Percentiles rank a stretch among this genome's conserved stretches.
Conservation (phyloP, 2,113 vertebrate species). For the Zootoca vivipara region DNA sequence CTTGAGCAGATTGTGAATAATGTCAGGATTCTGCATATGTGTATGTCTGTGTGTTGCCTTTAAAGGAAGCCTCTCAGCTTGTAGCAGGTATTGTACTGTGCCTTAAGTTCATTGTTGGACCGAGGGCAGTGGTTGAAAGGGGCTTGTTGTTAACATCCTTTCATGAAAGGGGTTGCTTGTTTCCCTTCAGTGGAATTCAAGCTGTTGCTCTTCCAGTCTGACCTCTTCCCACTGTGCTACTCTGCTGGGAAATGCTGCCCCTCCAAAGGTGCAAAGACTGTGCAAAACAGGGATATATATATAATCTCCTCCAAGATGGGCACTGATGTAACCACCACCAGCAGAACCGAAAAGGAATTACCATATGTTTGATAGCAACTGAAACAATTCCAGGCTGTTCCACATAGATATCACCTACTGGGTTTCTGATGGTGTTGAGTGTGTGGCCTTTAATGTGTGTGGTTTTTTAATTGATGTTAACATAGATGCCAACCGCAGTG, state of each 20-base stretch:
- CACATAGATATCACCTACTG: background rate
- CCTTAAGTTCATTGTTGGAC: background rate
- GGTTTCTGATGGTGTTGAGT: background rate
- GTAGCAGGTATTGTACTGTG: conserved; percentile 8
- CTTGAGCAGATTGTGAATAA: background rate
- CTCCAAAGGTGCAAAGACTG: background rate
- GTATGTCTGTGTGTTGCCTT: background rate
- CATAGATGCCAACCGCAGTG: background rate
- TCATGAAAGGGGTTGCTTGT: conserved; percentile 12
- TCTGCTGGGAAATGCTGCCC: background rate
- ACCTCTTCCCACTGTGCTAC: background rate
- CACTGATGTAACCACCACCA: background rate
- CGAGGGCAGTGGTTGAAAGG: background rate
- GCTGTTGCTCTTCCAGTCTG: background rate
- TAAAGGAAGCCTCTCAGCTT: background rate
- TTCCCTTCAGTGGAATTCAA: background rate
- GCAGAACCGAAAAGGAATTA: background rate
- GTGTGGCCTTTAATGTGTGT: background rate
- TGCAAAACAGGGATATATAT: background rate
- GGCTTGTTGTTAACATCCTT: background rate
- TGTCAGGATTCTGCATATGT: background rate
- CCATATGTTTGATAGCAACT: background rate
- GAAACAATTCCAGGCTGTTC: background rate
- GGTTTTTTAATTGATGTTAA: background rate
- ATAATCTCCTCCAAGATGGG: background rate